phyloP scores from a whole-genome alignment of 2,888 invertebrate species.

The Aphrophora alni region DNA sequence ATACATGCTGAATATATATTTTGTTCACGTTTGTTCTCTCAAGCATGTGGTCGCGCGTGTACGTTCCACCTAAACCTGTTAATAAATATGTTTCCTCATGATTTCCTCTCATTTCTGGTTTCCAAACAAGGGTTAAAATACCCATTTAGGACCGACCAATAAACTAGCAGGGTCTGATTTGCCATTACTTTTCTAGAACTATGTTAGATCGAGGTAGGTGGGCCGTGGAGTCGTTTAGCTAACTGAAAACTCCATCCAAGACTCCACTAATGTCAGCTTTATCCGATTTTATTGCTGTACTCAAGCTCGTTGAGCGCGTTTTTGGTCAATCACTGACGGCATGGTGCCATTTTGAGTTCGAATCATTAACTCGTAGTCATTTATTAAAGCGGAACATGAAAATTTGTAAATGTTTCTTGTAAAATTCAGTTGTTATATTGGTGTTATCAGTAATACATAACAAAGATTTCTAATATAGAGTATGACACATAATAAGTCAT shows the following conservation, averaged over 20 bases:
- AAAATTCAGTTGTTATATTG: not conserved
- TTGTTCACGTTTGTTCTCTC: too few relatives aligned
- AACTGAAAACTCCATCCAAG: not conserved
- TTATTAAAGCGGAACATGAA: not conserved
- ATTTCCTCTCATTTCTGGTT: not conserved
- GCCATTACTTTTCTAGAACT: not conserved
- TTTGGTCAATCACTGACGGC: not conserved
- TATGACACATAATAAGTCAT: too few relatives aligned
- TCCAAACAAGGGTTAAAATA: slow-evolving; percentile 9
- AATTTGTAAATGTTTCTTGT: too few relatives aligned
- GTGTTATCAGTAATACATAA: too few relatives aligned
- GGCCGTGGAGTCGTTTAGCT: not conserved
- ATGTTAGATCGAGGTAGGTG: not conserved
- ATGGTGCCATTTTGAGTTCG: not conserved
- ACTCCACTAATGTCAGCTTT: not conserved
- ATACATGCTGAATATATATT: too few relatives aligned
- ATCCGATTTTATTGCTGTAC: not conserved
- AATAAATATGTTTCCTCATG: not conserved
- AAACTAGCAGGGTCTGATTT: not conserved
- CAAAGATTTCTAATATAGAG: too few relatives aligned
- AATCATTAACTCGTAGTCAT: not conserved
- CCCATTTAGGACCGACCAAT: not conserved
- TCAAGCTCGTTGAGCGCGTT: not conserved
- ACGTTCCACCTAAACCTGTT: too few relatives aligned
- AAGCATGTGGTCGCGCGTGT: too few relatives aligned